Conservation (phyloP, 2,888 invertebrate genomes). For the Drosophila eohydei region DNA sequence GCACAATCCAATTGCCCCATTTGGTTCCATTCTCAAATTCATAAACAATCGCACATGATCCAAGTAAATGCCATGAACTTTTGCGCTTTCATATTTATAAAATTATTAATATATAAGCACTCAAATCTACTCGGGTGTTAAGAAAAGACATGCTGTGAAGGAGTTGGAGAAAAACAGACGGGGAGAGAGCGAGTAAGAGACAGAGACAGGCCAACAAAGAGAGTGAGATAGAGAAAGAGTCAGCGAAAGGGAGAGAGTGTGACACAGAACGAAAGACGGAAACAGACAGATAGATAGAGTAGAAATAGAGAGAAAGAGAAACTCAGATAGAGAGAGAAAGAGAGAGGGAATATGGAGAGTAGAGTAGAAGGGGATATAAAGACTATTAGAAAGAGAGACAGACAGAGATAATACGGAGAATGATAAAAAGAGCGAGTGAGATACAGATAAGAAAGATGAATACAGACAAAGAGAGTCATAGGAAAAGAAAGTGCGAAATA, state of each 20-base stretch:
- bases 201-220: not conserved
- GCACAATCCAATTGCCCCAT: not conserved
- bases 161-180: not conserved
- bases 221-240: too few relatives aligned
- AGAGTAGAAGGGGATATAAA: too few relatives aligned
- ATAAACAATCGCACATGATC: not conserved
- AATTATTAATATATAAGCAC: constrained; percentile 31
- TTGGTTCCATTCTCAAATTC: not conserved
- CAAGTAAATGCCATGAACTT: not conserved
- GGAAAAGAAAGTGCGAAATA: not conserved
- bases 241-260: not conserved
- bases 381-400: not conserved
- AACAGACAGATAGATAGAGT: not conserved
- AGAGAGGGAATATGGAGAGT: not conserved
- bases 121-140: constrained; percentile 24
- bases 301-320: not conserved
- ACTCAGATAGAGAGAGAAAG: not conserved
- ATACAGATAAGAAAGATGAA: too few relatives aligned
- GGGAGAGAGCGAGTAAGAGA: not conserved
- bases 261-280: not conserved
- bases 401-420: not conserved
- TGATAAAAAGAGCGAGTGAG: too few relatives aligned
- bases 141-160: not conserved
- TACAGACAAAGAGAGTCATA: not conserved
- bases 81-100: constrained; percentile 19